Conservation (phyloP, 2,113 vertebrate species). For the Onychostruthus taczanowskii region DNA sequence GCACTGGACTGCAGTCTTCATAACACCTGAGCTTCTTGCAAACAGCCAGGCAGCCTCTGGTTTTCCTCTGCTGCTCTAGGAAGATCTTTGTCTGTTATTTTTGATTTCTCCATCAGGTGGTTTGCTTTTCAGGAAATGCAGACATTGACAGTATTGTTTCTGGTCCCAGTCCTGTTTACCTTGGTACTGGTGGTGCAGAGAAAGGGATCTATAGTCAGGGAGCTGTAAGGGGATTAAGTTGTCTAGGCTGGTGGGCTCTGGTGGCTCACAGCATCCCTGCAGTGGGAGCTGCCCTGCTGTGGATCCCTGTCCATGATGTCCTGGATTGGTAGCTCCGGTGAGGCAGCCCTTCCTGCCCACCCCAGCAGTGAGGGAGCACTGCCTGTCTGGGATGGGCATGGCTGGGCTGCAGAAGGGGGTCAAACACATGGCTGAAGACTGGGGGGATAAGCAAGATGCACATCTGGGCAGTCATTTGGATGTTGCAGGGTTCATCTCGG, state of each 20-base stretch:
- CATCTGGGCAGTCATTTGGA: neutral
- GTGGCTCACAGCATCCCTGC: neutral
- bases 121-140: neutral
- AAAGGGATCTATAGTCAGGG: neutral
- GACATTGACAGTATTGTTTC: neutral
- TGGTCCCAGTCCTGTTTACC: neutral
- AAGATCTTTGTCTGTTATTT: neutral
- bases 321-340: accelerated
- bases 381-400: neutral
- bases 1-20: neutral
- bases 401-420: neutral
- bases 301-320: neutral
- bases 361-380: neutral
- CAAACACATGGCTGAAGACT: neutral
- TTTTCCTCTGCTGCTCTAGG: neutral
- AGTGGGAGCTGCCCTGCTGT: neutral
- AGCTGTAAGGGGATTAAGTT: neutral
- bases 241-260: neutral
- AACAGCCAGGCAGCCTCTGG: neutral
- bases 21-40: neutral
- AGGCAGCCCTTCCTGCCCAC: neutral
- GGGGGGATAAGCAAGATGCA: neutral
- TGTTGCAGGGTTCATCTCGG: accelerated
- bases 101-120: neutral
- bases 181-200: neutral